Conservation (phyloP, 1,140 invertebrate genomes). For the Chlorops oryzae region DNA sequence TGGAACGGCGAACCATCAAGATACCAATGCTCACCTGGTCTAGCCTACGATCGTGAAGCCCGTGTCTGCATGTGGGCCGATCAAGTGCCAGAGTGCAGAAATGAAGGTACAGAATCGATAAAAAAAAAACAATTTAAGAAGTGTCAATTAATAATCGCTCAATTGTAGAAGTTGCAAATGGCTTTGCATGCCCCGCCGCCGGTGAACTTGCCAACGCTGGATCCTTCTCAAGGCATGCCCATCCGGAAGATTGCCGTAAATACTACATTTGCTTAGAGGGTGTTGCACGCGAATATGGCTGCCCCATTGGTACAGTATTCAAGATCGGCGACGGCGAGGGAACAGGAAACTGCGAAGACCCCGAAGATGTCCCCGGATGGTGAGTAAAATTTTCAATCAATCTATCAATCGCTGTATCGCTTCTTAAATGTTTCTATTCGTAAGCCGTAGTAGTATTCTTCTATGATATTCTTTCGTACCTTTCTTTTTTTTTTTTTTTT, state of each 20-base stretch:
- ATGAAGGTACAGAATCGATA: slow-evolving; percentile 65
- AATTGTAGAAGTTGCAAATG: slow-evolving; percentile 75
- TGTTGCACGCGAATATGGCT: slow-evolving; percentile 85
- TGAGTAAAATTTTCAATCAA: no score
- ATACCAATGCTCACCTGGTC: slow-evolving; percentile 88
- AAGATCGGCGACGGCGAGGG: slow-evolving; percentile 85
- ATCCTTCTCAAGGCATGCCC: slow-evolving; percentile 88
- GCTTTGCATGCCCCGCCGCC: slow-evolving; percentile 79
- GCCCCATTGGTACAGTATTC: slow-evolving; percentile 92
- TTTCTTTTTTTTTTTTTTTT: no score
- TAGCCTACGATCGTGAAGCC: slow-evolving; percentile 87
- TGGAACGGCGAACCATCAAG: slow-evolving; percentile 90
- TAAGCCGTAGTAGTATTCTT: no score
- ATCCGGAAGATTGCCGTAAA: slow-evolving; percentile 90
- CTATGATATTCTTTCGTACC: no score
- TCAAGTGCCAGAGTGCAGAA: slow-evolving; percentile 84
- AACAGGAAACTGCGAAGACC: slow-evolving; percentile 86
- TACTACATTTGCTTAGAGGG: slow-evolving; percentile 91
- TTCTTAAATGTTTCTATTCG: no score
- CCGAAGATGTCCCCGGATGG: slow-evolving; percentile 91
- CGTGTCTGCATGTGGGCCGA: slow-evolving; percentile 93
- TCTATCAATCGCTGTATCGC: no score
- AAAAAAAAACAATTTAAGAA: not conserved
- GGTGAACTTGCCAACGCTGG: slow-evolving; percentile 74
- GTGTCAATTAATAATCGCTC: not conserved